These are phyloP conservation scores for Griposia aprilina DNA, from an alignment of 2,888 invertebrate genomes.

Conservation along the genomic window DNA sequence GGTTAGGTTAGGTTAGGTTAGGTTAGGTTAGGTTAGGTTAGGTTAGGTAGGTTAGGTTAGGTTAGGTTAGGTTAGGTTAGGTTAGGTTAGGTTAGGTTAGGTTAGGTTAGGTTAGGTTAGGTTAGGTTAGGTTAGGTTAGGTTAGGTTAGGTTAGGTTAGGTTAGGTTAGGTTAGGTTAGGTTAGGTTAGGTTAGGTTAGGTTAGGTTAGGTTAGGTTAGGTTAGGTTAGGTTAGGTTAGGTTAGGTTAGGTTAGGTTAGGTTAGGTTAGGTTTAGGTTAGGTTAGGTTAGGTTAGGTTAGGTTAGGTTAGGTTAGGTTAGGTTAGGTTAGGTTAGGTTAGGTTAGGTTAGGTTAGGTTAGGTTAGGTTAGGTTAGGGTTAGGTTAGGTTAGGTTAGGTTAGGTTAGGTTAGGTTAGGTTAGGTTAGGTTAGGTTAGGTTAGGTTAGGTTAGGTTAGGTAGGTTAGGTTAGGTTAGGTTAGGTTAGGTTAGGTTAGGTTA, in stretches of 20 bases:
- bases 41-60: conserved; percentile 40
- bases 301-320: not conserved
- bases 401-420: conserved; percentile 41
- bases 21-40: conserved; percentile 44
- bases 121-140: conserved; percentile 37
- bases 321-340: not conserved
- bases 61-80: conserved; percentile 39
- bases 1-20: conserved; percentile 45
- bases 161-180: conserved; percentile 44
- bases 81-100: conserved; percentile 38
- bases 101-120: conserved; percentile 38
- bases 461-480: conserved; percentile 48
- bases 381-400: conserved; percentile 40
- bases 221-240: conserved; percentile 5
- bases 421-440: conserved; percentile 37
- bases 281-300: no score
- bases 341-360: no score
- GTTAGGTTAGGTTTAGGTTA: conserved; percentile 12
- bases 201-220: conserved; percentile 29
- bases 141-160: conserved; percentile 33
- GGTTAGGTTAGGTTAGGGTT: conserved; percentile 44
- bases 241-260: conserved; percentile 6
- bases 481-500: conserved; percentile 65
- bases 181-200: conserved; percentile 43
- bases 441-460: conserved; percentile 41